Base-by-base conservation (phyloP, 2,797 vertebrate species). In the Peromyscus eremicus region DNA sequence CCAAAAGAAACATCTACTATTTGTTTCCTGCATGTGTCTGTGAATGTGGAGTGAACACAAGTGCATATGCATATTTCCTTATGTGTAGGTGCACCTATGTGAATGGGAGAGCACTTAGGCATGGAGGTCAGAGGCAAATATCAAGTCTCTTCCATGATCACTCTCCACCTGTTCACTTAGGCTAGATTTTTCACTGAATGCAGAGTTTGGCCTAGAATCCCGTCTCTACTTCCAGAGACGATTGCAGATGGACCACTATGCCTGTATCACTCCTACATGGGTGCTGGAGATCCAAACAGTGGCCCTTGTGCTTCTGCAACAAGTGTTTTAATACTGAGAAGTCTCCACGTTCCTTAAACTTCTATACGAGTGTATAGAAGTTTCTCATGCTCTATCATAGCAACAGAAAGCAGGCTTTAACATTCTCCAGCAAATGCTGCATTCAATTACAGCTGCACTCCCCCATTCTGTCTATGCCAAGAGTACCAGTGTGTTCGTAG, bases 361-460 rank as follows among this genome's bases (percentile, higher is more conserved):
- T 32, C 8, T 32, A 29, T 40, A 6, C 25, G 34, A 19, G 37
- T 43, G 14, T 70, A 57, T 16, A 60, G 43, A 60, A 46, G 32
- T 83, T 29, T 64, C 43, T 40, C 2, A 0, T 10, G 5, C 32
- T 77, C 43, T 52, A 29, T 52, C 25, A 76, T 29, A 66, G 5
- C 4, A 40, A 40, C 19, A 83, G n/a, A 75, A 62, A 76, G 43
- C 0, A 34, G 19, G 37, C 1, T 29, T 49, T 62, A 32, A 40
- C 5, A 6, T 6, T 76, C 1, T 32, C 8, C 21, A 94, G 2
- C 14, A 55, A 81, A 46, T 13, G 11, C 1, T 66, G 12, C 0
- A 14, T 40, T 6, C 9, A 82, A 0, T 4, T 19, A 6, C 2
- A 95, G 43, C 34, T 27, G 1, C 0, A 0, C 32, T 46, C 66